Percentiles rank a stretch among this genome's conserved stretches.
Evolutionary conservation across 2,113 vertebrate genomes (phyloP).

Genomic region (Platysteira castanea): DNA sequence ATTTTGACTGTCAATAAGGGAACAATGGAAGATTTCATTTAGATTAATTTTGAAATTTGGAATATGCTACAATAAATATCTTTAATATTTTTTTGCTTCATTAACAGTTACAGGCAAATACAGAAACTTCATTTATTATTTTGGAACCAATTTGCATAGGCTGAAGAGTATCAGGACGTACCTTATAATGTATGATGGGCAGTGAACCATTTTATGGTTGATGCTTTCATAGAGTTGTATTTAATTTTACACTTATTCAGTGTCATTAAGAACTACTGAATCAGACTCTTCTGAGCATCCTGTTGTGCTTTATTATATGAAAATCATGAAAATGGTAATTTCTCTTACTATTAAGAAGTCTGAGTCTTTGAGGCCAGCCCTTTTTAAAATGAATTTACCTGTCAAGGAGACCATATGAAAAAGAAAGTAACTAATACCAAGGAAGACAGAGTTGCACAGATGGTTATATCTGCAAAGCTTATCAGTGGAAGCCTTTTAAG

Average conservation of each 20-base stretch:
- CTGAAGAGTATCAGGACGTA: neutral
- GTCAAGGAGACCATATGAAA: neutral
- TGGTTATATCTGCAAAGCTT: neutral
- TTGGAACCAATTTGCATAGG: neutral
- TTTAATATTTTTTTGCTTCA: neutral
- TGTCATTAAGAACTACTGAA: neutral
- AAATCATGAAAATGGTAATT: neutral
- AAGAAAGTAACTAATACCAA: neutral
- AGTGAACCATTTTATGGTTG: neutral
- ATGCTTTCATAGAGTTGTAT: neutral
- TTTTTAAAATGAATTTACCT: neutral
- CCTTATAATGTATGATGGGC: neutral
- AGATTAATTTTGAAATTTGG: neutral
- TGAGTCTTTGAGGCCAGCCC: neutral
- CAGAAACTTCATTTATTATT: neutral
- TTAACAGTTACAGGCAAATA: neutral
- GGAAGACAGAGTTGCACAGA: neutral
- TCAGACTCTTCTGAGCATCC: neutral
- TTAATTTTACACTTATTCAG: neutral
- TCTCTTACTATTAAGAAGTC: neutral
- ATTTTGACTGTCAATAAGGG: neutral
- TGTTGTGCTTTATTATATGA: neutral
- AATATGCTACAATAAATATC: neutral
- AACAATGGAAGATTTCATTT: neutral
- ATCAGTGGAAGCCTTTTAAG: neutral